A percentile compares a stretch with the other conserved stretches of the same genome.
phyloP scores from a whole-genome alignment of 2,113 vertebrate species.

The Python bivittatus region DNA sequence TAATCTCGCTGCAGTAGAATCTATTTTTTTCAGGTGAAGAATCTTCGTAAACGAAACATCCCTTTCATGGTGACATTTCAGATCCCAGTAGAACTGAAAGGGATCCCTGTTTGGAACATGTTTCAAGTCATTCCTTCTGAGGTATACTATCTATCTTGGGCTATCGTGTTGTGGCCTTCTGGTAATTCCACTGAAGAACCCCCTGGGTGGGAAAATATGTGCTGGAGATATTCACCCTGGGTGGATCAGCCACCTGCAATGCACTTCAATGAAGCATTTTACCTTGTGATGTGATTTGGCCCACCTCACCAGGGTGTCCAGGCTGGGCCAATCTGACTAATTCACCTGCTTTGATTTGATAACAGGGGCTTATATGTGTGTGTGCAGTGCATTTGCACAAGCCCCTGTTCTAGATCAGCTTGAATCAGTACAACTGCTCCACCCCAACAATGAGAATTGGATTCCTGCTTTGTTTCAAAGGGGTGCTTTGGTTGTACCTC shows the following conservation, averaged over 20 bases:
- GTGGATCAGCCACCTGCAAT: not conserved
- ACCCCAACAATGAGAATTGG: not conserved
- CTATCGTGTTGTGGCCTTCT: not conserved
- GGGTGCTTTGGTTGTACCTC: not conserved
- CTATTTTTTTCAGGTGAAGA: constrained; percentile 74
- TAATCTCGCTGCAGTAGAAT: too few relatives aligned
- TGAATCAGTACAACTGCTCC: not conserved
- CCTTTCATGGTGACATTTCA: constrained; percentile 69
- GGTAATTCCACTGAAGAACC: not conserved
- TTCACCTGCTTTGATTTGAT: not conserved
- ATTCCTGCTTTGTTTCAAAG: not conserved
- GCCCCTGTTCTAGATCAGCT: not conserved
- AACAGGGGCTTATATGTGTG: not conserved
- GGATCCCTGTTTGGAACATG: constrained; percentile 71
- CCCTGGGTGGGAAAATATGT: not conserved
- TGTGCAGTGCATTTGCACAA: not conserved
- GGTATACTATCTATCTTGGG: constrained; percentile 54
- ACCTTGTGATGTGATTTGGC: not conserved
- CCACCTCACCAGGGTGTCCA: not conserved
- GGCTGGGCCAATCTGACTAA: not conserved
- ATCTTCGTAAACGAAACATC: constrained; percentile 67
- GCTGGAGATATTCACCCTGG: not conserved
- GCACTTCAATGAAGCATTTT: not conserved
- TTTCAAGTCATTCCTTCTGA: constrained; percentile 61
- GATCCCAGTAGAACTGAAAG: constrained; percentile 73